Base-by-base conservation (phyloP, 2,797 vertebrate species). In the Silurus lanzhouensis region DNA sequence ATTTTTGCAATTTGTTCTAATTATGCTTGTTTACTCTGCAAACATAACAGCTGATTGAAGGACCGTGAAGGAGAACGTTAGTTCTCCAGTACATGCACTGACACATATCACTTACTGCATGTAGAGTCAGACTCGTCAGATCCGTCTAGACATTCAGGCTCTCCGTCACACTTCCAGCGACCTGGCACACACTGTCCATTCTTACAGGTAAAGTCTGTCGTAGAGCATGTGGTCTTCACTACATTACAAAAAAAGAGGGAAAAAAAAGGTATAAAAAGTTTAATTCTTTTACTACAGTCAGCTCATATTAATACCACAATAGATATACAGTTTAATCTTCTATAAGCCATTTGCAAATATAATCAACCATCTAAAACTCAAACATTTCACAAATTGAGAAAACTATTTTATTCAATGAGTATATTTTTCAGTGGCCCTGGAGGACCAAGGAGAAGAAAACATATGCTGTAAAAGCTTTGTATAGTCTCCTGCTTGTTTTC, bases 161-260 rank as follows among this genome's bases (percentile, higher is more conserved):
- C 98, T 0, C 98, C 98, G 0, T 99, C 98, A 71, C 98, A 99
- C 89, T 96, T 98, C 98, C 98, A 99, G 83, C 95, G 95, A 55
- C 95, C 95, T 0, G 95, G 96, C 87, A 99, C 96, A 88, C 98
- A 99, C 92, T 99, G 97, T 83, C 98, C 98, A 0, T 97, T 97
- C 90, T 96, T 95, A 88, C 98, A 99, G 90, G 96, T 95, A 82
- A 99, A 99, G 92, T 99, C 98, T 0, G 95, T 96, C 84, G 97
- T 95, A 0, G 96, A 95, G 84, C 98, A 99, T 0, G 97, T 99
- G 91, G 95, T 97, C 95, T 96, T 99, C 83, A 96, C 98, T 99
- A 95, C 82, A 86, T 82, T 91, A 83, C 91, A 81, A 94, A 84
- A 89, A 89, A 67, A 67, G 87, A 88, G 0, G 58, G 19, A 38